These are phyloP conservation scores for Brachionus koreanus DNA, from an alignment of 1,140 invertebrate genomes.

Conservation along the genomic window DNA sequence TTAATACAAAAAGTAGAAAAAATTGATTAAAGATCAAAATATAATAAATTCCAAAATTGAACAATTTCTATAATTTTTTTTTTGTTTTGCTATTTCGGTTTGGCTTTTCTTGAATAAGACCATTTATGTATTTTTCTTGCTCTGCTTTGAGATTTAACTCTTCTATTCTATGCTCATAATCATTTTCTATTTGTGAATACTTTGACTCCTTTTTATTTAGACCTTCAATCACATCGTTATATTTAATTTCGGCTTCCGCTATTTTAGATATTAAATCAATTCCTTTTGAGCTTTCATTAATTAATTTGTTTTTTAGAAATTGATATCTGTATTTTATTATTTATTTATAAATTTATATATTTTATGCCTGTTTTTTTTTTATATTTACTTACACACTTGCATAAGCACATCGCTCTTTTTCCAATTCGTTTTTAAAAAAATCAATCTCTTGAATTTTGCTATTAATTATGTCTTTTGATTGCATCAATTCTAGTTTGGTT, in stretches of 20 bases:
- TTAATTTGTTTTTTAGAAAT: slow-evolving; percentile 24
- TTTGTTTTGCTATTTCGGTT: neutral
- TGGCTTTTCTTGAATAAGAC: neutral
- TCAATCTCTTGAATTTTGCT: slow-evolving; percentile 4
- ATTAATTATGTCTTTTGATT: neutral
- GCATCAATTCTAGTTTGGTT: slow-evolving; percentile 23
- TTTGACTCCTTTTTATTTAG: slow-evolving; percentile 14
- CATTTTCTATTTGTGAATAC: neutral
- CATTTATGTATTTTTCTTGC: slow-evolving; percentile 30
- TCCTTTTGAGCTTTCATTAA: slow-evolving; percentile 17
- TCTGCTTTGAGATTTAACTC: slow-evolving; percentile 17
- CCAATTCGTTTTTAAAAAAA: slow-evolving; percentile 25
- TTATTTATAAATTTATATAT: neutral
- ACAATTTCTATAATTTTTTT: neutral
- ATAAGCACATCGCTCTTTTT: slow-evolving; percentile 26
- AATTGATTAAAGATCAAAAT: neutral
- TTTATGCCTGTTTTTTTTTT: neutral
- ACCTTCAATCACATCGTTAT: slow-evolving; percentile 22
- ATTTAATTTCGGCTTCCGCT: neutral
- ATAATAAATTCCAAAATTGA: neutral
- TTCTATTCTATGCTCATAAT: slow-evolving; percentile 39
- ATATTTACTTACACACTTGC: neutral
- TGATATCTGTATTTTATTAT: neutral
- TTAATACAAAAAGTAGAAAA: neutral
- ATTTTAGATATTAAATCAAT: slow-evolving; percentile 37